Percentiles rank a stretch among this genome's conserved stretches.
Evolutionary conservation across 2,797 vertebrate genomes (phyloP).

Genomic region (Clangula hyemalis): DNA sequence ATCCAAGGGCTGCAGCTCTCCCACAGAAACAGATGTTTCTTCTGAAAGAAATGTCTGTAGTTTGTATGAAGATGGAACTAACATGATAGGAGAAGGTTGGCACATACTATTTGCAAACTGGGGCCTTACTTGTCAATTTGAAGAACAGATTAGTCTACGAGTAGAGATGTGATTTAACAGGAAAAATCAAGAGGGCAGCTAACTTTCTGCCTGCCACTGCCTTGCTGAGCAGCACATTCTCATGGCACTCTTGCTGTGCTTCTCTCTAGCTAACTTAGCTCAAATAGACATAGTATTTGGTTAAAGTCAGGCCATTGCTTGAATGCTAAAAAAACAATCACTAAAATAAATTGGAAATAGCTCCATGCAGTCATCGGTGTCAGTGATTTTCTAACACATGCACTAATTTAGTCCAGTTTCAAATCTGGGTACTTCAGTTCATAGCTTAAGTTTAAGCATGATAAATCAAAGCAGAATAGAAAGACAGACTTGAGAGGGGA

Average conservation of each 20-base stretch:
- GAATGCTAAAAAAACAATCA: background rate
- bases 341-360: background rate
- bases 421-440: background rate
- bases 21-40: background rate
- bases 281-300: background rate
- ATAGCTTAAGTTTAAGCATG: background rate
- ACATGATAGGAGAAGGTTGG: background rate
- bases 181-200: background rate
- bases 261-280: background rate
- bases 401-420: background rate
- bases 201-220: background rate
- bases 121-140: background rate
- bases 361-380: background rate
- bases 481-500: background rate
- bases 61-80: background rate
- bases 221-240: background rate
- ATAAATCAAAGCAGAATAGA: background rate
- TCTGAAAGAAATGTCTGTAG: no score
- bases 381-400: background rate
- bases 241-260: background rate
- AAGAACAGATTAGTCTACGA: background rate
- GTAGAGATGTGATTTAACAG: background rate
- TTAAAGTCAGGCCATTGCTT: background rate
- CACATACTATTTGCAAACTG: background rate
- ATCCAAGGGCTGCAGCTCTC: background rate